phyloP scores from a whole-genome alignment of 1,140 invertebrate genomes.

The Macrobrachium rosenbergii region DNA sequence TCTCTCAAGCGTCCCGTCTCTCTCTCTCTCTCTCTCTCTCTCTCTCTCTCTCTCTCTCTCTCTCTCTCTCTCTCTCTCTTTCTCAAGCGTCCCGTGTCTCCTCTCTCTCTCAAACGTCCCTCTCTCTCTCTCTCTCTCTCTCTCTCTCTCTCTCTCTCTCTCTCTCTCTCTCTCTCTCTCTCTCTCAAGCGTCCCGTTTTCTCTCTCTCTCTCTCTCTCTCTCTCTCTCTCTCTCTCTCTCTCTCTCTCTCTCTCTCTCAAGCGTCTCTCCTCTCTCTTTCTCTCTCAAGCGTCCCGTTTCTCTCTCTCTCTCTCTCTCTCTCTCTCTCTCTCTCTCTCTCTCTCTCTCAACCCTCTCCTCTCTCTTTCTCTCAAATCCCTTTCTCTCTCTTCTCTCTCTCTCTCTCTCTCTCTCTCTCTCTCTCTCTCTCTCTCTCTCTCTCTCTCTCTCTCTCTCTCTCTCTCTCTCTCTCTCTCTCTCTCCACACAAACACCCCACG shows the following conservation, averaged over 20 bases:
- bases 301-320: constrained; percentile 28
- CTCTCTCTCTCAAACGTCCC: constrained; percentile 14
- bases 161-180: background rate
- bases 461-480: background rate
- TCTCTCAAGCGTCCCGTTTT: too few relatives aligned
- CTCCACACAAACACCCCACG: background rate
- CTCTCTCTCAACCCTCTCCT: background rate
- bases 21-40: background rate
- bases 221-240: constrained; percentile 14
- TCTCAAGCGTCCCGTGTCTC: too few relatives aligned
- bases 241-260: constrained; percentile 14
- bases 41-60: background rate
- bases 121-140: background rate
- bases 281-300: too few relatives aligned
- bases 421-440: background rate
- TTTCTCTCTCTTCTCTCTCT: background rate
- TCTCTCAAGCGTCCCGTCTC: too few relatives aligned
- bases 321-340: constrained; percentile 21
- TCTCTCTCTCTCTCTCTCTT: constrained; percentile 1
- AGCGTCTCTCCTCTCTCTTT: constrained; percentile 25
- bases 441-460: constrained; percentile 26
- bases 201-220: background rate
- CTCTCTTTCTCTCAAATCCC: background rate
- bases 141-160: constrained; percentile 22
- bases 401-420: constrained; percentile 13